These are phyloP conservation scores for Monochamus saltuarius DNA, from an alignment of 1,140 invertebrate genomes.

Conservation along the genomic window DNA sequence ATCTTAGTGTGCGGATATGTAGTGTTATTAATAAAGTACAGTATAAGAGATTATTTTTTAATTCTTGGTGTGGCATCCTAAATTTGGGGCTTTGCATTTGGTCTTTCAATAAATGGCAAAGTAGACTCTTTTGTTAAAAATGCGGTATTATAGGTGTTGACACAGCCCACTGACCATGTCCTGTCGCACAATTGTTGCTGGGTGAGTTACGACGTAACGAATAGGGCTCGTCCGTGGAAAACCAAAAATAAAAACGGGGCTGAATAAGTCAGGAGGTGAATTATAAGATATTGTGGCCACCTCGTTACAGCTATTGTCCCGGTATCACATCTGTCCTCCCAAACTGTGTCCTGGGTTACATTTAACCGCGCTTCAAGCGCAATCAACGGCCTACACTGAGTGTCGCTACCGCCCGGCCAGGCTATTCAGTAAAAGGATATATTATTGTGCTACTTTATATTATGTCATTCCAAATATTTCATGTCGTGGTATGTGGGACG, in stretches of 20 bases:
- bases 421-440: no score
- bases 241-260: conserved; percentile 9
- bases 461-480: no score
- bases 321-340: conserved; percentile 39
- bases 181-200: conserved; percentile 6
- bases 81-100: no score
- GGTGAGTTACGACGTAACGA: conserved; percentile 11
- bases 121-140: no score
- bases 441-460: no score
- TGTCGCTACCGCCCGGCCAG: conserved; percentile 22
- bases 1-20: no score
- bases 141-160: conserved; percentile 9
- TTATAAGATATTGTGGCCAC: conserved; percentile 33
- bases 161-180: conserved; percentile 13
- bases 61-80: no score
- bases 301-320: conserved; percentile 42
- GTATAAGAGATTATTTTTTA: no score
- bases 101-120: no score
- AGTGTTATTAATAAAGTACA: no score
- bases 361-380: conserved; percentile 31
- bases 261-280: conserved; percentile 24
- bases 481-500: no score
- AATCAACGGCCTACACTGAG: conserved; percentile 30
- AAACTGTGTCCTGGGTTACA: conserved; percentile 17
- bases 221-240: background rate